Evolutionary conservation across 1,140 invertebrate genomes (phyloP), one percentile per base, ranked within the genome.

Genomic region (Nylanderia fulva): DNA sequence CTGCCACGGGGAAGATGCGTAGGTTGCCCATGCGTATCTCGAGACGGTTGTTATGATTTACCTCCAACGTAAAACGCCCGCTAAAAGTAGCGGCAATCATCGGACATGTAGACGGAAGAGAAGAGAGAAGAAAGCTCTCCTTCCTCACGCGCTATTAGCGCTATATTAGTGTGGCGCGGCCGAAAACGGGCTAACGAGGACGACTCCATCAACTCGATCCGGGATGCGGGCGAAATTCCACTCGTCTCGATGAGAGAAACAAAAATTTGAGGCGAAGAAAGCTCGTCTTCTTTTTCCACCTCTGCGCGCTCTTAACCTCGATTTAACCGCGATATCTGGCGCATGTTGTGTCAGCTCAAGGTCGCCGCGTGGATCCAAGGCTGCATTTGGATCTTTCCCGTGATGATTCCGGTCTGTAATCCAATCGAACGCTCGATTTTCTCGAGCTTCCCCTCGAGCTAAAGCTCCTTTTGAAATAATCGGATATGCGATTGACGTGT

Each of bases 161-260:
- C 61, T 68, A 54, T 68, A 54, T 79, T 79, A 68, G 29, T 33
- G 61, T 42, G 21, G 27, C 36, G 29, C 8, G 45, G 45, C 3
- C 75, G 52, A 60, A 60, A 29, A 9, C 21, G 18, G 72, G 52
- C 29, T 85, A 36, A 61, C 58, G 66, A 85, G 45, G 24, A n/a
- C n/a, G 15, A 64, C 56, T 87, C 87, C 85, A 85, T 88, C 39
- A 85, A 88, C 86, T 88, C 15, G 54, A 45, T 24, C 27, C 56
- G 63, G 75, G 54, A 88, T 75, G 83, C 29, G 27, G n/a, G 29
- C 24, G 76, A 71, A 72, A 88, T 88, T 85, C 45, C 66, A 24
- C 68, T 68, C 42, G n/a, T 69, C 86, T 80, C 66, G 24, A 87
- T 68, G n/a, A 6, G 1, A 69, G 60, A 80, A 85, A 76, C 61